Base-by-base conservation (phyloP, 2,113 vertebrate species). In the Camelus dromedarius region DNA sequence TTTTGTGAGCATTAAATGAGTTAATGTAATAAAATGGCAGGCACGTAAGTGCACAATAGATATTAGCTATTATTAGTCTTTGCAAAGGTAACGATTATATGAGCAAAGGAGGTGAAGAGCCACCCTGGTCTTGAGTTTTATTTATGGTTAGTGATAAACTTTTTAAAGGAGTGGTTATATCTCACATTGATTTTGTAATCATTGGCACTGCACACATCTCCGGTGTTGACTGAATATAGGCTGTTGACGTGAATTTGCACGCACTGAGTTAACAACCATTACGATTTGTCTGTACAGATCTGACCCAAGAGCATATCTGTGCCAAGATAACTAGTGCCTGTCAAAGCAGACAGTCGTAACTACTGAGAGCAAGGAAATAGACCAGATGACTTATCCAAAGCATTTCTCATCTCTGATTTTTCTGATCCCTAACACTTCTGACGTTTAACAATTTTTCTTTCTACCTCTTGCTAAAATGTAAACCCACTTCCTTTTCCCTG, bases 11-110 rank as follows among this genome's bases (percentile, higher is more conserved):
- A 87, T 75, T 87, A 82, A 91, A 42, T 80, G 46, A 93, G 42
- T 81, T 96, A 46, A 76, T 76, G 58, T 84, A 80, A 80, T 84
- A 91, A 96, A 89, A 93, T 26, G 30, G 4, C n/a, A 93, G 50
- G 35, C 7, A 75, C 13, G 20, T 30, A 48, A 56, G 13, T 42
- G 62, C 26, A 93, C n/a, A 73, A 35, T 79, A 91, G 60, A 66
- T 95, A 90, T 85, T 79, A 72, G 22, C 46, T 58, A 32, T 93
- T 85, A 70, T 70, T 82, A 86, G 66, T 83, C 38, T 79, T 94
- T 85, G 26, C 32, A 64, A 58, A 82, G 52, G 26, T 81, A 89
- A 66, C 83, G 72, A 58, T 60, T 82, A 96, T 30, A 46, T 50
- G 52, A 91, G 18, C n/a, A 35, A 80, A 96, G 46, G 13, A 84